Percentiles rank a stretch among this genome's conserved stretches.
Evolutionary conservation across 2,888 invertebrate species (phyloP).

Genomic region (Phyllotreta cruciferae): DNA sequence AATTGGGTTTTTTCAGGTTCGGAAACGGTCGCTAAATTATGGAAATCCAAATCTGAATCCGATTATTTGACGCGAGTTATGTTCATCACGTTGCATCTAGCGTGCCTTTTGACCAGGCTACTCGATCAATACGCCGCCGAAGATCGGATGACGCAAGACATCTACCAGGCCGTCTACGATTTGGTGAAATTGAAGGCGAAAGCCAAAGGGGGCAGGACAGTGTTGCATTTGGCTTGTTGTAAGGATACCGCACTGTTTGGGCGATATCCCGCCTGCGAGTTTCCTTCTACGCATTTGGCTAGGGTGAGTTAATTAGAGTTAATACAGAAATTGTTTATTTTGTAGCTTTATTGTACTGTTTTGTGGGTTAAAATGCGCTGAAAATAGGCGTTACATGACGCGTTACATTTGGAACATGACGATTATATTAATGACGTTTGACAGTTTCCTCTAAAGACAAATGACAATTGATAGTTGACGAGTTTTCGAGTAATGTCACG

Average conservation of each 20-base stretch:
- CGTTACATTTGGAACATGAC: too few relatives aligned
- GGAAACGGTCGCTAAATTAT: slow-evolving; percentile 66
- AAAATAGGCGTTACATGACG: too few relatives aligned
- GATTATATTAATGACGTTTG: too few relatives aligned
- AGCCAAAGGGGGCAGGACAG: slow-evolving; percentile 71
- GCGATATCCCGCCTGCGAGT: slow-evolving; percentile 73
- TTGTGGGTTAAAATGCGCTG: too few relatives aligned
- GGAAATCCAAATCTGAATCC: slow-evolving; percentile 74
- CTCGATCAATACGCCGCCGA: slow-evolving; percentile 60
- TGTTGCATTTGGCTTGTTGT: slow-evolving; percentile 85
- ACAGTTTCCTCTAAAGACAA: too few relatives aligned
- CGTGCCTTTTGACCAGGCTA: slow-evolving; percentile 75
- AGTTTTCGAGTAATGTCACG: too few relatives aligned
- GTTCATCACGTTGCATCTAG: slow-evolving; percentile 85
- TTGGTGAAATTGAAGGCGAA: slow-evolving; percentile 74
- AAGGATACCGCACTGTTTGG: slow-evolving; percentile 75
- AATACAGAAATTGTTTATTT: too few relatives aligned
- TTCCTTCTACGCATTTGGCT: slow-evolving; percentile 74
- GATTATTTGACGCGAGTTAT: slow-evolving; percentile 83
- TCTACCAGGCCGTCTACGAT: slow-evolving; percentile 77
- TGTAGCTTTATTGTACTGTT: too few relatives aligned
- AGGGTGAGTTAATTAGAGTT: too few relatives aligned
- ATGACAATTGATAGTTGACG: too few relatives aligned
- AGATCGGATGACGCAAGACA: slow-evolving; percentile 61
- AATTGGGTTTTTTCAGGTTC: slow-evolving; percentile 52